Conservation (phyloP, 2,888 invertebrate genomes). For the Graphium colonna region DNA sequence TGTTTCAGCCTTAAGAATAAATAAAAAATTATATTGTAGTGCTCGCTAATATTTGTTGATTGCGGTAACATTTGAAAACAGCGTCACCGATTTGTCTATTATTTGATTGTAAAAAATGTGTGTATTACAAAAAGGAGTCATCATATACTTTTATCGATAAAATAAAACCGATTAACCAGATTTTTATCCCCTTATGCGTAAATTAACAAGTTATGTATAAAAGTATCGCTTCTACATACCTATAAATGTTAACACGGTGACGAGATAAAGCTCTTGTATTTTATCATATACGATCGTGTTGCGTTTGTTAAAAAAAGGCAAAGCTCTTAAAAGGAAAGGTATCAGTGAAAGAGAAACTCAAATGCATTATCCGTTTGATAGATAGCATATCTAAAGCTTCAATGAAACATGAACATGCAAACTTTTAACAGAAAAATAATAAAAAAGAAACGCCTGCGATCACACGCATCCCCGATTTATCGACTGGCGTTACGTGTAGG, state of each 20-base stretch:
- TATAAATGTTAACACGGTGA: not conserved
- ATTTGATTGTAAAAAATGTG: too few species aligned
- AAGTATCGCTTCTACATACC: too few species aligned
- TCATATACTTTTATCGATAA: too few species aligned
- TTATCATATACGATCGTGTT: not conserved
- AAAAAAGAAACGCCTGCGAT: conserved; percentile 25
- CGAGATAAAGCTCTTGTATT: not conserved
- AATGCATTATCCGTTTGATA: conserved; percentile 16
- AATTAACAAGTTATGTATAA: too few species aligned
- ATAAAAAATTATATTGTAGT: too few species aligned
- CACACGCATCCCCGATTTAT: conserved; percentile 33
- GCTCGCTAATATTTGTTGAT: too few species aligned
- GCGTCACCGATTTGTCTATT: too few species aligned
- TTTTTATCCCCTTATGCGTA: too few species aligned
- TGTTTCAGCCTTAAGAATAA: too few species aligned
- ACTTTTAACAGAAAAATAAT: conserved; percentile 19
- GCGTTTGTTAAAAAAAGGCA: not conserved
- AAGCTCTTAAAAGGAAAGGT: conserved; percentile 4
- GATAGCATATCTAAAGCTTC: conserved; percentile 22
- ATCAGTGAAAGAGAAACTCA: conserved; percentile 15
- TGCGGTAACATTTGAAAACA: too few species aligned
- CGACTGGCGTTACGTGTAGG: conserved; percentile 21
- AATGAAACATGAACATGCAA: conserved; percentile 21
- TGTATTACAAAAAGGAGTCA: too few species aligned
- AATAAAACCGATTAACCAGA: too few species aligned